These are phyloP conservation scores for Sus cebifrons DNA, from an alignment of 2,797 vertebrate genomes.

Conservation along the genomic window DNA sequence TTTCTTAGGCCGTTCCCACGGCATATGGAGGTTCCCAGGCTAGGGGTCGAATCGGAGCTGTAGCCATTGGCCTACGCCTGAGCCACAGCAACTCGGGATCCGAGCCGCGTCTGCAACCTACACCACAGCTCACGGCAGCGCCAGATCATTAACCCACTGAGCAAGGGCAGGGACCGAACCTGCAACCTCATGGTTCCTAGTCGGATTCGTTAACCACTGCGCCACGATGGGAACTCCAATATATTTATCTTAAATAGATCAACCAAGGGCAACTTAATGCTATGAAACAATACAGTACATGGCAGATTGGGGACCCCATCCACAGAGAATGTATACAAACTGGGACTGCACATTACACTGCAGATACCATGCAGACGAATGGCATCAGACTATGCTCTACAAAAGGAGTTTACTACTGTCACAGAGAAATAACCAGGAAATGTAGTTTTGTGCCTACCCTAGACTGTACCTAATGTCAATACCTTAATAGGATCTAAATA, in stretches of 20 bases:
- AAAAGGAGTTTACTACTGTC: neutral
- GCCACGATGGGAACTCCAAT: too few relatives aligned
- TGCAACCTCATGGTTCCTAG: too few relatives aligned
- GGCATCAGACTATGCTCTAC: neutral
- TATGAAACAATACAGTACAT: neutral
- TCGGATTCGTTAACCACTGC: too few relatives aligned
- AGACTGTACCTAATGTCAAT: neutral
- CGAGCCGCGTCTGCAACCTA: too few relatives aligned
- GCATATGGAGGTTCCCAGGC: too few relatives aligned
- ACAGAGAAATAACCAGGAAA: conserved; percentile 13
- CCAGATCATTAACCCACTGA: too few relatives aligned
- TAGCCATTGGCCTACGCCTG: too few relatives aligned
- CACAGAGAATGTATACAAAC: neutral
- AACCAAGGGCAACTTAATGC: conserved; percentile 5
- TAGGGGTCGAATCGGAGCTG: too few relatives aligned
- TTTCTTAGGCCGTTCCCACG: too few relatives aligned
- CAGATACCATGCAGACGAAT: neutral
- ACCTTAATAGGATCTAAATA: neutral
- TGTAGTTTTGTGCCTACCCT: neutral
- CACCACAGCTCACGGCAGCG: too few relatives aligned
- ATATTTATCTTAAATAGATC: neutral
- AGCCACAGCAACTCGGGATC: too few relatives aligned
- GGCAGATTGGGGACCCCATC: neutral
- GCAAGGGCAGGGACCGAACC: too few relatives aligned
- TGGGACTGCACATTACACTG: neutral